Conservation (phyloP, 2,797 vertebrate genomes). For the Octomys mimax region DNA sequence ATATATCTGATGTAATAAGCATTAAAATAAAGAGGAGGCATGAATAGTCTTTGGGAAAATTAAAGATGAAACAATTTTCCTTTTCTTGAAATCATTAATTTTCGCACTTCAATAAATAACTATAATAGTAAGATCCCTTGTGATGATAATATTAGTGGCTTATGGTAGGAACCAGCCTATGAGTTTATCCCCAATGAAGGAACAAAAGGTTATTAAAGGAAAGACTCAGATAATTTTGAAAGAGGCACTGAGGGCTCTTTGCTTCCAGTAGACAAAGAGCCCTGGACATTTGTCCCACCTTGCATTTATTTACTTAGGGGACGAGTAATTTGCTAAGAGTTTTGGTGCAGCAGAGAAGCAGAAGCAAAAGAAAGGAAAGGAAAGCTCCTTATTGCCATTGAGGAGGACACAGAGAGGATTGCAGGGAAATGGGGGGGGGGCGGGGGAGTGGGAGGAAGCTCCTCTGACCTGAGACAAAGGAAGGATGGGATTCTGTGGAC, state of each 20-base stretch:
- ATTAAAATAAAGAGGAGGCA: not conserved
- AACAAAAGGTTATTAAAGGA: not conserved
- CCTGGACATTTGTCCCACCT: not conserved
- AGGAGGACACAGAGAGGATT: no score
- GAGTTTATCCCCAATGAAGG: not conserved
- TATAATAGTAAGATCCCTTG: not conserved
- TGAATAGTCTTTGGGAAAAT: not conserved
- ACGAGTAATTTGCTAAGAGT: not conserved
- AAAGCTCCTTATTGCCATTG: no score
- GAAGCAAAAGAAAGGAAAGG: no score
- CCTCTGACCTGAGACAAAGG: no score
- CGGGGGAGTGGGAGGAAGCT: no score
- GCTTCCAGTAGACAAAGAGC: not conserved
- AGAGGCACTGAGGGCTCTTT: not conserved
- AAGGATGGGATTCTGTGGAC: no score
- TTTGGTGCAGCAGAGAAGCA: no score
- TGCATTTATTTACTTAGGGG: not conserved
- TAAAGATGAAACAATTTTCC: not conserved
- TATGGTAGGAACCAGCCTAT: not conserved
- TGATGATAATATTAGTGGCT: not conserved
- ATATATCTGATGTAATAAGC: not conserved
- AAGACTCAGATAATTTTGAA: not conserved
- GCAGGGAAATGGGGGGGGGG: no score
- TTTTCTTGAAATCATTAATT: not conserved
- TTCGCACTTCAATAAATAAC: not conserved